Evolutionary conservation across 2,888 invertebrate species (phyloP).

Genomic region (Pedicia rivosa): DNA sequence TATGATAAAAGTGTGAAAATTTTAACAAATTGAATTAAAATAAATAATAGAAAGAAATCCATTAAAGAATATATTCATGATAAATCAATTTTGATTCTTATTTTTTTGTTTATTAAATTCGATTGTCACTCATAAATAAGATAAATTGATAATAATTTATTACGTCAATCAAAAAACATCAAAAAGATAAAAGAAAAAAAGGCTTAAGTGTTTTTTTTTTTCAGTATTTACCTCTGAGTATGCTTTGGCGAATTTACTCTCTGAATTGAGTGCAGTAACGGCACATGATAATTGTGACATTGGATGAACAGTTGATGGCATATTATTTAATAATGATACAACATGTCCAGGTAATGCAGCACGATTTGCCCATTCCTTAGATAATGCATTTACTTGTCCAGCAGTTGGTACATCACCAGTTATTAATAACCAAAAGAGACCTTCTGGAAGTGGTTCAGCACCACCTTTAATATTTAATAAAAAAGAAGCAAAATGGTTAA

Average conservation of each 20-base stretch:
- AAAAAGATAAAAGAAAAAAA: too few species aligned
- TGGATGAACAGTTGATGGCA: constrained; percentile 65
- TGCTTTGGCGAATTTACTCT: constrained; percentile 70
- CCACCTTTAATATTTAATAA: constrained; percentile 41
- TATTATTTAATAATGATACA: constrained; percentile 64
- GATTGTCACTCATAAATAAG: background rate
- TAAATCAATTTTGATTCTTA: too few species aligned
- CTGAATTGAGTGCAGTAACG: constrained; percentile 64
- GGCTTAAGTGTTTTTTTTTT: too few species aligned
- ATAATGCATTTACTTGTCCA: constrained; percentile 54
- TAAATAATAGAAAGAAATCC: too few species aligned
- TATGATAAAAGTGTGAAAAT: too few species aligned
- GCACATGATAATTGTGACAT: constrained; percentile 77
- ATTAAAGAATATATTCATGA: too few species aligned
- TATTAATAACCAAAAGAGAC: constrained; percentile 82
- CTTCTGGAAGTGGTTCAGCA: constrained; percentile 77
- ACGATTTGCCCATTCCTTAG: constrained; percentile 64
- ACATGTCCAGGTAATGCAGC: constrained; percentile 59
- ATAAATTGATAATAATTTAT: background rate
- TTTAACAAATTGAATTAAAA: background rate
- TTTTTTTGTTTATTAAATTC: background rate
- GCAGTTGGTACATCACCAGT: constrained; percentile 79
- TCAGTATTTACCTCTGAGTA: constrained; percentile 36
- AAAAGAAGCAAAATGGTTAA: background rate
- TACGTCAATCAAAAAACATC: background rate